Conservation (phyloP, 2,797 vertebrate species). For the Amphiprion clarkii region DNA sequence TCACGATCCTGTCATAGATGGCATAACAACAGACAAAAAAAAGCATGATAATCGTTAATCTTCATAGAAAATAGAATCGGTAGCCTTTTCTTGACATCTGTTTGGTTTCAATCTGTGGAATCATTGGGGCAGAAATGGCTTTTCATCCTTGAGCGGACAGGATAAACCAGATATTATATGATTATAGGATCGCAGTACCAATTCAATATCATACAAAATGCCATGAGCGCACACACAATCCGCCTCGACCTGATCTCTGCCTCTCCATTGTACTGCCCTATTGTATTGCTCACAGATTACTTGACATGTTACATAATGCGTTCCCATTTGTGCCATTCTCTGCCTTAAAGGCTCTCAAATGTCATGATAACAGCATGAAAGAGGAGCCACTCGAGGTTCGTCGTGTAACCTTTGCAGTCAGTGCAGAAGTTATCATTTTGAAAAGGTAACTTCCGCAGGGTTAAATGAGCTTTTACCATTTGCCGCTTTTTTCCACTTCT, state of each 20-base stretch:
- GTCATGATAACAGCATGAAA: constrained; percentile 55
- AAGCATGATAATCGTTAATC: constrained; percentile 49
- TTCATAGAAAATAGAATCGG: constrained; percentile 59
- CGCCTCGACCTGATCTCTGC: constrained; percentile 41
- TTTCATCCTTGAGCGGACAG: constrained; percentile 67
- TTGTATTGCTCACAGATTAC: constrained; percentile 62
- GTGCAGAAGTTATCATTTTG: not conserved
- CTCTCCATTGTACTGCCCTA: constrained; percentile 42
- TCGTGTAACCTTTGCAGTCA: constrained; percentile 21
- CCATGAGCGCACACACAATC: constrained; percentile 43
- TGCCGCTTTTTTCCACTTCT: too few relatives aligned
- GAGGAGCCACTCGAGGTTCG: constrained; percentile 27
- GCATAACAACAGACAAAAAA: not conserved
- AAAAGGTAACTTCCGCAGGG: not conserved
- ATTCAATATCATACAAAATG: constrained; percentile 58
- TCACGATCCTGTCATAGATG: constrained; percentile 26
- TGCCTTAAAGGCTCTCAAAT: constrained; percentile 52
- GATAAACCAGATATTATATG: constrained; percentile 75
- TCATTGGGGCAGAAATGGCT: constrained; percentile 66
- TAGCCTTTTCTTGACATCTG: constrained; percentile 62
- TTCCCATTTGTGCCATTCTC: constrained; percentile 53
- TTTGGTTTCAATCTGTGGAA: constrained; percentile 71
- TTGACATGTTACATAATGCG: constrained; percentile 68
- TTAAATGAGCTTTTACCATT: too few relatives aligned
- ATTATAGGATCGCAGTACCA: constrained; percentile 71